phyloP scores from a whole-genome alignment of 2,888 invertebrate species.

The Macaria liturata region DNA sequence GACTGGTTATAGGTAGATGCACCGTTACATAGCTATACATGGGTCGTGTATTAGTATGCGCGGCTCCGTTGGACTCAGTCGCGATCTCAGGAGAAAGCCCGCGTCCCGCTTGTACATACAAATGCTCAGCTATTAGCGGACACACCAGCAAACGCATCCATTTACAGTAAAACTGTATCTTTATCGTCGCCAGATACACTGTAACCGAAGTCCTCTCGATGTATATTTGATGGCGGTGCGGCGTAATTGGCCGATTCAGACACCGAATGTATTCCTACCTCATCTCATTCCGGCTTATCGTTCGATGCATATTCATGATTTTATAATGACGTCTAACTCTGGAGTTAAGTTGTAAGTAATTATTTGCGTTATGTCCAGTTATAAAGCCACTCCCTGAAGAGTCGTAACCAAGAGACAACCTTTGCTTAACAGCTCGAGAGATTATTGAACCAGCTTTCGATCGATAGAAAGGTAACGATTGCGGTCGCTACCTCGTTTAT shows the following conservation, averaged over 20 bases:
- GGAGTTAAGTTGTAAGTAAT: slow-evolving; percentile 48
- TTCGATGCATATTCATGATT: slow-evolving; percentile 59
- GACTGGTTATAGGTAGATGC: slow-evolving; percentile 58
- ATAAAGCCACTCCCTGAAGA: slow-evolving; percentile 44
- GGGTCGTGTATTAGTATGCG: slow-evolving; percentile 72
- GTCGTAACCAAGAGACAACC: slow-evolving; percentile 35
- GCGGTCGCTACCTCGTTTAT: slow-evolving; percentile 11
- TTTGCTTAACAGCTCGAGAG: slow-evolving; percentile 31
- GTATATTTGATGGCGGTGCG: slow-evolving; percentile 53
- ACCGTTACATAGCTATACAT: slow-evolving; percentile 78
- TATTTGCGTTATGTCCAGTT: slow-evolving; percentile 41
- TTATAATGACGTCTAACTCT: slow-evolving; percentile 53
- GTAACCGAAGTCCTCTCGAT: slow-evolving; percentile 55
- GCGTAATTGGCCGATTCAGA: slow-evolving; percentile 54
- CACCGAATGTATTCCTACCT: slow-evolving; percentile 47
- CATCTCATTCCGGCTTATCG: slow-evolving; percentile 58
- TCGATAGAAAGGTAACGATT: slow-evolving; percentile 22
- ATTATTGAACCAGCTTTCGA: slow-evolving; percentile 34
- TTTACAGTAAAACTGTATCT: slow-evolving; percentile 60
- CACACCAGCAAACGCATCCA: slow-evolving; percentile 64
- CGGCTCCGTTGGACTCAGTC: slow-evolving; percentile 63
- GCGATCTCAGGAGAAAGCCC: slow-evolving; percentile 70
- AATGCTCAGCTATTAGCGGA: slow-evolving; percentile 56
- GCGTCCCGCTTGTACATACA: slow-evolving; percentile 66
- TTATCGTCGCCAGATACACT: slow-evolving; percentile 55